These are phyloP conservation scores for Agelas oroides DNA, from an alignment of 37 sponge, comb jelly and placozoan genomes.

Conservation along the genomic window DNA sequence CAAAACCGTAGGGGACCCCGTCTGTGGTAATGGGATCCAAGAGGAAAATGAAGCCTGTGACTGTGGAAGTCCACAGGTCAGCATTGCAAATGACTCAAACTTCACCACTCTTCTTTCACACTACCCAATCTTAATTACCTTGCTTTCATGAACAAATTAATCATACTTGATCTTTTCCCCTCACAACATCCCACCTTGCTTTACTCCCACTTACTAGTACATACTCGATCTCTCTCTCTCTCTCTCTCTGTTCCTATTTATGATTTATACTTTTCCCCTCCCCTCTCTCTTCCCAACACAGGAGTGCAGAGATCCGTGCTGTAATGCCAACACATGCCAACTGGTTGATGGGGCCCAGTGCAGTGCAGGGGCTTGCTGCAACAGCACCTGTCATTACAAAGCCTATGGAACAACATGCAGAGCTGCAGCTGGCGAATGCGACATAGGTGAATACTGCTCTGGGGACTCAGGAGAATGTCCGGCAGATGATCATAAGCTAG, in stretches of 20 bases:
- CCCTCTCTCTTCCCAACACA: too few species aligned
- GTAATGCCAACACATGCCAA: conserved; percentile 69
- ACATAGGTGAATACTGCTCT: conserved; percentile 44
- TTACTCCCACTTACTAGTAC: too few species aligned
- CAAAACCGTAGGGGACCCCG: conserved; percentile 20
- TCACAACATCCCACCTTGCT: too few species aligned
- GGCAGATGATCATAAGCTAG: neutral
- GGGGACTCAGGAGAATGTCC: conserved; percentile 46
- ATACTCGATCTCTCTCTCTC: too few species aligned
- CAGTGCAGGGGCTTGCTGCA: conserved; percentile 46
- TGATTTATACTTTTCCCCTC: too few species aligned
- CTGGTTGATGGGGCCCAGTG: conserved; percentile 39
- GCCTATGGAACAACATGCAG: conserved; percentile 29
- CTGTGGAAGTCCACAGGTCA: conserved; percentile 62
- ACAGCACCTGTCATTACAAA: conserved; percentile 21
- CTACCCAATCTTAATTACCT: too few species aligned
- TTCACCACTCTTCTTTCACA: too few species aligned
- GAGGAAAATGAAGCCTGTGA: conserved; percentile 68
- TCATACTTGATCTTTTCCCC: too few species aligned
- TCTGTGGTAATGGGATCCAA: conserved; percentile 70
- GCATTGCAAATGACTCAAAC: too few species aligned
- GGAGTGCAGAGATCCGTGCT: conserved; percentile 55
- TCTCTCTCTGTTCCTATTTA: too few species aligned
- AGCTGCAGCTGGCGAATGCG: conserved; percentile 34
- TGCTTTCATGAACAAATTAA: too few species aligned